Evolutionary conservation across 2,113 vertebrate species (phyloP), one percentile per base, ranked within the genome.

Genomic region (Cyanoramphus novaezelandiae): DNA sequence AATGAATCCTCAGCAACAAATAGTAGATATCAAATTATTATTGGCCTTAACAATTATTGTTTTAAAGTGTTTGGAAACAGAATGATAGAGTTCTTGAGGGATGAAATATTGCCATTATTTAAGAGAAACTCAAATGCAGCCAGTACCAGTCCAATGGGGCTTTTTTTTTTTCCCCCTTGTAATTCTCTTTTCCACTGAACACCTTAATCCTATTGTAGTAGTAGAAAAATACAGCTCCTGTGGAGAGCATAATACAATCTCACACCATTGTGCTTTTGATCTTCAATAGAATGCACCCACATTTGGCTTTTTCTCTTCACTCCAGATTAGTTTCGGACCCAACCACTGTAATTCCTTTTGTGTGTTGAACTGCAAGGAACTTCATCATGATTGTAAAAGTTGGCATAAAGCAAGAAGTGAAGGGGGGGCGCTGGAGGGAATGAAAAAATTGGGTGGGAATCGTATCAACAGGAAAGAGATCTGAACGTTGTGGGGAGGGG

Each of bases 161-260:
- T 55, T 63, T 63, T 47, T 63, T 47, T 55, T 52, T 43, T 71
- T 14, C 19, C 55, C 55, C 57, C 57, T 60, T 57, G 6, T 46
- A 53, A 90, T 88, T 96, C 76, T 92, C 72, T 87, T 90, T 95
- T 83, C 83, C 63, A 75, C 55, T n/a, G 88, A 96, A 86, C 92
- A 96, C 93, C 95, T 96, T 96, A 93, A 86, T 95, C 92, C 95
- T 94, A 88, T 86, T 92, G 83, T 84, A 91, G 82, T 88, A 88
- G 70, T 82, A 92, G 92, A 94, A 93, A 95, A 95, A 95, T 88
- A 94, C 83, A 91, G 80, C 86, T 91, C 95, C 93, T 44, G 89
- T 69, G 81, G 95, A 94, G 95, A 96, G 67, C 81, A 89, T 95
- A 93, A 93, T 93, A 95, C 86, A 92, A 85, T 93, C 93, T 96